Percentiles rank a stretch among this genome's conserved stretches.
Evolutionary conservation across 2,113 vertebrate genomes (phyloP).

Genomic region (Neodontobutis hainanensis): DNA sequence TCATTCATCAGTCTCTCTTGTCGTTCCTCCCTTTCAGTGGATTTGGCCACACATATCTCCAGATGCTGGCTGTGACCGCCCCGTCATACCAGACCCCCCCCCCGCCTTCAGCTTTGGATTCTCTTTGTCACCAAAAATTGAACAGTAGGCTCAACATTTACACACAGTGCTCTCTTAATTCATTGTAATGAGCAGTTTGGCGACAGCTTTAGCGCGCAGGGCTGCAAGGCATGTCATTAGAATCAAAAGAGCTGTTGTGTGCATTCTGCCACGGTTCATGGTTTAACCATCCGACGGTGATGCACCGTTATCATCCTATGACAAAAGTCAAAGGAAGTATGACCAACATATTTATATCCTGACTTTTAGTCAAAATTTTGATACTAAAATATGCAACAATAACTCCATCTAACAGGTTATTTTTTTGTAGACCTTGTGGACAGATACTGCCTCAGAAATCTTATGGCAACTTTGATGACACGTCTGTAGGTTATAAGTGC

Average conservation of each 20-base stretch:
- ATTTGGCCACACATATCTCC: conserved; percentile 66
- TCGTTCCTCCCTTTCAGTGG: conserved; percentile 37
- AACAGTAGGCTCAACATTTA: conserved; percentile 72
- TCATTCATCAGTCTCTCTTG: conserved; percentile 42
- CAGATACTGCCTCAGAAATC: too few relatives aligned
- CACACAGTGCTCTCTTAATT: conserved; percentile 73
- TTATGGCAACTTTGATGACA: too few relatives aligned
- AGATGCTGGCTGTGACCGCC: conserved; percentile 62
- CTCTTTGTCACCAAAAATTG: conserved; percentile 71
- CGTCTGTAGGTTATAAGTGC: too few relatives aligned
- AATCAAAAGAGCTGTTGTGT: conserved; percentile 61
- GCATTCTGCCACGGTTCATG: conserved; percentile 51
- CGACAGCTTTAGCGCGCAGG: conserved; percentile 74
- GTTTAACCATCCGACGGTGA: conserved; percentile 59
- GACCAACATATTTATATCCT: background rate
- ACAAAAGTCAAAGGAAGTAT: conserved; percentile 64
- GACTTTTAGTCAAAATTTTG: too few relatives aligned
- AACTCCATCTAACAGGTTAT: too few relatives aligned
- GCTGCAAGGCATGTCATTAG: conserved; percentile 74
- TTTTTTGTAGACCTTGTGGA: too few relatives aligned
- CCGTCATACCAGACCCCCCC: conserved; percentile 64
- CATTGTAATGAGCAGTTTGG: conserved; percentile 73
- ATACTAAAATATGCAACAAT: background rate
- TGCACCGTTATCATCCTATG: conserved; percentile 57
- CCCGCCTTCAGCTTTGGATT: conserved; percentile 49